phyloP scores from a whole-genome alignment of 2,797 vertebrate species.

The Argyrosomus regius region DNA sequence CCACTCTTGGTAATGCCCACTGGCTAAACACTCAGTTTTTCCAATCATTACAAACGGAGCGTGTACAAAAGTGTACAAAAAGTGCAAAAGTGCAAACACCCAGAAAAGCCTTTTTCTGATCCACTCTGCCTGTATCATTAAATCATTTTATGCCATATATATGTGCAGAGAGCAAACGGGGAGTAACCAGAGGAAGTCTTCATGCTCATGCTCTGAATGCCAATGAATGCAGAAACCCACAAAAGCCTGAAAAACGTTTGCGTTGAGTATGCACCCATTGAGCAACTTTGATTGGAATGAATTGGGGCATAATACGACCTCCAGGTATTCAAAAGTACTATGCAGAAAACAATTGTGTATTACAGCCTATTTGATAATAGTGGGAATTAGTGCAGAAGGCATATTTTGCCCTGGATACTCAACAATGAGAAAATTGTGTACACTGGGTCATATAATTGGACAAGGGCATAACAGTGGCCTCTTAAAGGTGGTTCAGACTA shows the following conservation, averaged over 20 bases:
- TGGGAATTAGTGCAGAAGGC: not conserved
- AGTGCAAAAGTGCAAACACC: not conserved
- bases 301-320: not conserved
- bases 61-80: not conserved
- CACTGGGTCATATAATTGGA: not conserved
- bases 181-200: not conserved
- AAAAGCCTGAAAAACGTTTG: too few species aligned
- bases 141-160: not conserved
- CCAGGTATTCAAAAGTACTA: not conserved
- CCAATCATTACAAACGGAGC: not conserved
- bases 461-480: not conserved
- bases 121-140: too few species aligned
- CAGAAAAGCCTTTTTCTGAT: too few species aligned
- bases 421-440: not conserved
- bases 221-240: not conserved
- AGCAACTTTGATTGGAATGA: not conserved
- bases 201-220: not conserved
- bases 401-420: not conserved
- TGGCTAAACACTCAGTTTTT: not conserved
- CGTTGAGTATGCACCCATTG: not conserved
- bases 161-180: not conserved
- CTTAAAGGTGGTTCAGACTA: not conserved
- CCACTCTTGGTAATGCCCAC: not conserved
- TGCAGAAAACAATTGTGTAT: not conserved
- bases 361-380: not conserved